Base-by-base conservation (phyloP, 2,888 invertebrate genomes). In the Tromatobia lineatoria region DNA sequence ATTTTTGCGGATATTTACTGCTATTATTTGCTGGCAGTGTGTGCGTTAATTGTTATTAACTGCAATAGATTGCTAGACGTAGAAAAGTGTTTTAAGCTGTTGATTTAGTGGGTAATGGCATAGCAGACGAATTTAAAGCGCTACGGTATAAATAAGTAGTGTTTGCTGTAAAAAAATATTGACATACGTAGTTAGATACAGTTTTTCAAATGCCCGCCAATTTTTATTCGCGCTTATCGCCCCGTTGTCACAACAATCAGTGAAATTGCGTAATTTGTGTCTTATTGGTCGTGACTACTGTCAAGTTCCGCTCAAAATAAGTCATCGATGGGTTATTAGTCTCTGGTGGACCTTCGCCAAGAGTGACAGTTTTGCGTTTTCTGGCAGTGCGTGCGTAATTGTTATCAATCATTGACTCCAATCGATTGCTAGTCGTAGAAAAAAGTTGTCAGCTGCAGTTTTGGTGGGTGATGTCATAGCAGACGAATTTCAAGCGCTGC, bases 141-240 rank as follows among this genome's bases (percentile, higher is more conserved):
- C 38, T 20, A 42, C 67, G 1, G 4, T 18, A 64, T 10, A 38
- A n/a, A 4, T n/a, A 47, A 67, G 57, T 67, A 78, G 74, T 73
- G 52, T 50, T 80, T 52, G 69, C 69, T 70, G 83, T 80, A 73
- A 69, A 47, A n/a, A 83, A 47, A 74, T 50, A 34, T 59, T 70
- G 54, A 83, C 61, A 74, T 59, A 20, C 4, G 29, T 29, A 4
- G 29, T 29, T 29, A 29, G 4, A 3, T 29, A 3, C 4, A 29
- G 29, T 3, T 29, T 3, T 29, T 29, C 29, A 29, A 29, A 38
- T 38, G 10, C 10, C 34, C 34, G 34, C 7, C 3, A 7, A 34
- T 34, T 34, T 38, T 6, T 38, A 38, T 38, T 10, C 23, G 54
- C 20, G 54, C 3, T 54, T 54, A 8, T 54, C 45, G 10, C 10